phyloP scores from a whole-genome alignment of 2,888 invertebrate species.

The Buathra laborator region DNA sequence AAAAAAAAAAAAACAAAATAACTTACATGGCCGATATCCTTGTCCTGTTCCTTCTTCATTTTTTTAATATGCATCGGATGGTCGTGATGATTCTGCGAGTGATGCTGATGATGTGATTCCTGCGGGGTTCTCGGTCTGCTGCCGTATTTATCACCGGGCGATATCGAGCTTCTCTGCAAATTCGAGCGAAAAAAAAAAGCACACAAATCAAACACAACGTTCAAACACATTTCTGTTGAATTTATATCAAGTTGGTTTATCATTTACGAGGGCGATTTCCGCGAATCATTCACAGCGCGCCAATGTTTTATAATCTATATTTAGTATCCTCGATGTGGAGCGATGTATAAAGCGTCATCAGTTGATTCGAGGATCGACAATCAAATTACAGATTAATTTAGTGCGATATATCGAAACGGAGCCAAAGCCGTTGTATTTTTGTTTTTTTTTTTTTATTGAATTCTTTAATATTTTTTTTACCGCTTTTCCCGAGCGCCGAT shows the following conservation, averaged over 20 bases:
- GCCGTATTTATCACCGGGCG: constrained; percentile 93
- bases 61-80: constrained; percentile 86
- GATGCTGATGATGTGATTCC: constrained; percentile 88
- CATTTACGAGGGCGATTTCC: constrained; percentile 15
- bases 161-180: constrained; percentile 93
- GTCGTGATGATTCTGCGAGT: constrained; percentile 85
- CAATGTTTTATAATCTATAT: constrained; percentile 39
- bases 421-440: constrained; percentile 14
- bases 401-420: constrained; percentile 5
- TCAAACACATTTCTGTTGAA: constrained; percentile 1
- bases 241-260: constrained; percentile 32
- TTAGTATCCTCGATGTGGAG: constrained; percentile 5
- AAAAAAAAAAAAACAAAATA: background rate
- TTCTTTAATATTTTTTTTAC: background rate
- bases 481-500: constrained; percentile 21
- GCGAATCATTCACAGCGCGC: background rate
- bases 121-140: constrained; percentile 91
- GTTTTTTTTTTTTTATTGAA: background rate
- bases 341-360: constrained; percentile 18
- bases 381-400: constrained; percentile 42
- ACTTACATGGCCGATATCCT: constrained; percentile 93
- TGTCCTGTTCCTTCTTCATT: constrained; percentile 92
- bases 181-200: constrained; percentile 75
- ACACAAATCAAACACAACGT: background rate
- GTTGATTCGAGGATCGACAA: constrained; percentile 31